Evolutionary conservation across 2,888 invertebrate genomes (phyloP).

Genomic region (Drosophila kanekoi): DNA sequence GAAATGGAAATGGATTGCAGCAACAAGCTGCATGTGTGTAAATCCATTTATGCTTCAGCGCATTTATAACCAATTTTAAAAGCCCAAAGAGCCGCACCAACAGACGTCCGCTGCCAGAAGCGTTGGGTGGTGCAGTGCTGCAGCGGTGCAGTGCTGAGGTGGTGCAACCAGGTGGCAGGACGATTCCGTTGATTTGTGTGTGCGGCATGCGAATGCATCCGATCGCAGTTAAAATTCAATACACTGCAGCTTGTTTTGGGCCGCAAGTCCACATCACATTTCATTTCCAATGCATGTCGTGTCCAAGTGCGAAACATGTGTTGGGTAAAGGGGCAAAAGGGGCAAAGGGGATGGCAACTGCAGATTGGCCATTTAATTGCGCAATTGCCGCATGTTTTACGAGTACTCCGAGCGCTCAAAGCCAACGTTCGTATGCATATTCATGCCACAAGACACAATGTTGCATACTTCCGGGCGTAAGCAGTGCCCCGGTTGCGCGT

Average conservation of each 20-base stretch:
- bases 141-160: neutral
- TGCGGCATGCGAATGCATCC: conserved; percentile 26
- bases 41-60: conserved; percentile 77
- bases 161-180: conserved; percentile 26
- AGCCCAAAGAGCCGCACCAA: conserved; percentile 34
- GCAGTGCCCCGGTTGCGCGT: conserved; percentile 23
- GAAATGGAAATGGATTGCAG: conserved; percentile 56
- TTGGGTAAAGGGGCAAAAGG: no score
- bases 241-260: conserved; percentile 18
- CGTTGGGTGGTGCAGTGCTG: neutral
- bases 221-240: conserved; percentile 49
- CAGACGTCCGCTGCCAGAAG: conserved; percentile 9
- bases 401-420: conserved; percentile 24
- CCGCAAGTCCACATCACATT: conserved; percentile 20
- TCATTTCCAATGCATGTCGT: conserved; percentile 7
- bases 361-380: conserved; percentile 62
- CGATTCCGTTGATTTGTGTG: conserved; percentile 45
- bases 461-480: conserved; percentile 34
- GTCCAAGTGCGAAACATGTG: no score
- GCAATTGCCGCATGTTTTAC: conserved; percentile 75
- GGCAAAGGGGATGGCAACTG: neutral
- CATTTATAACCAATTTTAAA: conserved; percentile 78
- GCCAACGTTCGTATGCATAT: conserved; percentile 12
- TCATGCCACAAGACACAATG: conserved; percentile 25
- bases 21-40: conserved; percentile 77